A percentile compares a stretch with the other conserved stretches of the same genome.
These are phyloP conservation scores for Etheostoma spectabile DNA, from an alignment of 2,113 vertebrate genomes.

Conservation along the genomic window DNA sequence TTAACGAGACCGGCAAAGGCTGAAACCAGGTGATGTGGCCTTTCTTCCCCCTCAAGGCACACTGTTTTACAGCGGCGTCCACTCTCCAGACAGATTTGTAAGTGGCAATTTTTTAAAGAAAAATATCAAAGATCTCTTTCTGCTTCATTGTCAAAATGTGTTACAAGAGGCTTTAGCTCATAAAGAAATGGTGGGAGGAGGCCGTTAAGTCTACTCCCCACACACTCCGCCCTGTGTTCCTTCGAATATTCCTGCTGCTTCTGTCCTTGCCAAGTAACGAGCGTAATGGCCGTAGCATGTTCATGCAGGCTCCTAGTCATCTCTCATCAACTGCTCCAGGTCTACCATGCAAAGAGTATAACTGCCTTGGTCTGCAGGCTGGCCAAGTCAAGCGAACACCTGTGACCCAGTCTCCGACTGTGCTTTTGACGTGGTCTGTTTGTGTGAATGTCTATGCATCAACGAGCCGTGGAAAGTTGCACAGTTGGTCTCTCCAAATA, in stretches of 20 bases:
- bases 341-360: constrained; percentile 26
- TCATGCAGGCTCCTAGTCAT: constrained; percentile 41
- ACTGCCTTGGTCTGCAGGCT: constrained; percentile 7
- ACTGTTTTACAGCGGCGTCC: constrained; percentile 59
- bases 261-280: background rate
- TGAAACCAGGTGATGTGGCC: constrained; percentile 70
- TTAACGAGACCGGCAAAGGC: constrained; percentile 65
- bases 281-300: constrained; percentile 50
- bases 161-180: constrained; percentile 59
- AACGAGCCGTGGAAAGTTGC: constrained; percentile 31
- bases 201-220: constrained; percentile 28
- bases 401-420: constrained; percentile 28
- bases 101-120: constrained; percentile 62
- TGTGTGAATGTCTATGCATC: constrained; percentile 48
- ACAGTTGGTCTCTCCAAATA: constrained; percentile 47
- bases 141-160: constrained; percentile 66
- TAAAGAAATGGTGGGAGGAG: constrained; percentile 64
- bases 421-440: constrained; percentile 26
- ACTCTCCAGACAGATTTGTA: constrained; percentile 65
- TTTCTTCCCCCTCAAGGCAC: constrained; percentile 54
- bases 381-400: constrained; percentile 4
- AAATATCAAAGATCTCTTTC: constrained; percentile 79
- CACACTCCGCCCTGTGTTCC: constrained; percentile 37
- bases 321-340: constrained; percentile 12
- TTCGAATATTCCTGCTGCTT: constrained; percentile 4